Conservation (phyloP, 2,888 invertebrate species). For the Dolichopus griseipennis region DNA sequence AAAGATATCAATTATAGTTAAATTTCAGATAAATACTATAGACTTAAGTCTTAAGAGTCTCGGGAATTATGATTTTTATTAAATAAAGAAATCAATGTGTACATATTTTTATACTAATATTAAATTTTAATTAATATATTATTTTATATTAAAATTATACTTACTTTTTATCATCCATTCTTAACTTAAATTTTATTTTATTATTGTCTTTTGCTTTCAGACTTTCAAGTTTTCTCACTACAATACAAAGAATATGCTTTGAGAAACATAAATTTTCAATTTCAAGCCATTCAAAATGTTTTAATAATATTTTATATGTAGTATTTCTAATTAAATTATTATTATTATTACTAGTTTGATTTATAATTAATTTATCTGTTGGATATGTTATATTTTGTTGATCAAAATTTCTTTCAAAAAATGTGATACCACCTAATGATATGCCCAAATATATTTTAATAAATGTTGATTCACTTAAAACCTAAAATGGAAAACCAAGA, state of each 20-base stretch:
- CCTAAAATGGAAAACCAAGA: conserved; percentile 4
- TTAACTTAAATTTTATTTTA: conserved; percentile 60
- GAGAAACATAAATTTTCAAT: conserved; percentile 69
- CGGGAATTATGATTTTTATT: no score
- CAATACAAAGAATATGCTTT: conserved; percentile 60
- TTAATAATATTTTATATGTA: conserved; percentile 38
- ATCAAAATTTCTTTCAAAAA: conserved; percentile 22
- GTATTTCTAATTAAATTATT: conserved; percentile 24
- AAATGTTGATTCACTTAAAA: conserved; percentile 23
- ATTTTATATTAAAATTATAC: no score
- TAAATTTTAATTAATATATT: no score
- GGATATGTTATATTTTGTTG: background rate
- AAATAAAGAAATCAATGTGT: no score
- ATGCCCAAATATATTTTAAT: conserved; percentile 57
- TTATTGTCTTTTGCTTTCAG: conserved; percentile 50
- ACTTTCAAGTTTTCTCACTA: conserved; percentile 47
- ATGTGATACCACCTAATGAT: conserved; percentile 51
- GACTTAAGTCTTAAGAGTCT: no score
- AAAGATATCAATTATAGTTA: no score
- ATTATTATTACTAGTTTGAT: background rate
- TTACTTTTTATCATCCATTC: conserved; percentile 65
- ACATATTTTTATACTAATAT: no score
- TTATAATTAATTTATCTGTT: background rate
- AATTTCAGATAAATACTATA: no score
- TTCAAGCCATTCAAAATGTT: conserved; percentile 56